These are phyloP conservation scores for Drosophila lowei DNA, from an alignment of 1,140 invertebrate species.

Conservation along the genomic window DNA sequence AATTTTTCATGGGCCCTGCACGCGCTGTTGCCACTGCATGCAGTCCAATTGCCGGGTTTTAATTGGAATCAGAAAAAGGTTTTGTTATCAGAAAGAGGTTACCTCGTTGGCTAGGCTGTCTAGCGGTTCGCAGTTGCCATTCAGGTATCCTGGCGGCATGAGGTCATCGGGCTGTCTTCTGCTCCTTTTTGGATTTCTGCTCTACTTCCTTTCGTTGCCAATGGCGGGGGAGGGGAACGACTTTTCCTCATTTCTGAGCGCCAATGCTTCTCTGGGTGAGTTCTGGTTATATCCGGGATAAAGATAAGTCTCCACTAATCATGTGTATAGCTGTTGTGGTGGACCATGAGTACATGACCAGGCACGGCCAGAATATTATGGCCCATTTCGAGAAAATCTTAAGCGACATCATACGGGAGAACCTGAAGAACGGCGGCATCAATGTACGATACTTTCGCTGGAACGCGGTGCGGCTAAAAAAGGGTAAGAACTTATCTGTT, in stretches of 20 bases:
- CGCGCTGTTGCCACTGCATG: slow-evolving; percentile 18
- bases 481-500: slow-evolving; percentile 84
- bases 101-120: slow-evolving; percentile 15
- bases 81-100: slow-evolving; percentile 21
- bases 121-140: slow-evolving; percentile 53
- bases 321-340: slow-evolving; percentile 85
- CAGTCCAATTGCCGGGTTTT: slow-evolving; percentile 29
- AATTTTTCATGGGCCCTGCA: slow-evolving; percentile 60
- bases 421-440: slow-evolving; percentile 86
- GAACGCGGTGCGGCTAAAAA: slow-evolving; percentile 86
- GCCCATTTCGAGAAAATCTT: slow-evolving; percentile 86
- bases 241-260: slow-evolving; percentile 87
- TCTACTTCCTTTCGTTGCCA: slow-evolving; percentile 7
- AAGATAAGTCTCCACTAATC: neutral
- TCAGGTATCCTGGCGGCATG: slow-evolving; percentile 43
- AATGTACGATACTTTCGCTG: slow-evolving; percentile 87
- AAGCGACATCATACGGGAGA: slow-evolving; percentile 85
- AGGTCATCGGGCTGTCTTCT: slow-evolving; percentile 31
- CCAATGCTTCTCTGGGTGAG: slow-evolving; percentile 89
- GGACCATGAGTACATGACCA: slow-evolving; percentile 85
- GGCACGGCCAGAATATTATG: slow-evolving; percentile 85
- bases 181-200: slow-evolving; percentile 29
- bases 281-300: neutral
- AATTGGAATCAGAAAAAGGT: slow-evolving; percentile 63
- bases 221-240: slow-evolving; percentile 83